phyloP scores from a whole-genome alignment of 1,140 invertebrate genomes.

The Stegodyphus dumicola region DNA sequence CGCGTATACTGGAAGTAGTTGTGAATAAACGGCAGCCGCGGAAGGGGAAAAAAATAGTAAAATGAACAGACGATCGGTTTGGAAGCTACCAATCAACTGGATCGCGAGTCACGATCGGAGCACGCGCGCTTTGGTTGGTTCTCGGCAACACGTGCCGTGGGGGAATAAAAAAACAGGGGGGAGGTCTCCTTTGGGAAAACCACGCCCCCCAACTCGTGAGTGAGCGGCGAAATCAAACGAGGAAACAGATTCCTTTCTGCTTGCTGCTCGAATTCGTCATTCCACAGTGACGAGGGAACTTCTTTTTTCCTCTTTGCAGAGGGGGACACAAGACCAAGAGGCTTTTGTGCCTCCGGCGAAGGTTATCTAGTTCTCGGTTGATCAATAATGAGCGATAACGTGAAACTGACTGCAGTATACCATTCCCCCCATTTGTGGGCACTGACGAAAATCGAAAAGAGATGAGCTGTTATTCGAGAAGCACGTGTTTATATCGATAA shows the following conservation, averaged over 20 bases:
- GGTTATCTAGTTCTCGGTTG: not conserved
- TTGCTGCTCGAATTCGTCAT: not conserved
- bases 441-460: too few species aligned
- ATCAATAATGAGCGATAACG: conserved; percentile 4
- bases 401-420: not conserved
- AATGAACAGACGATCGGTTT: not conserved
- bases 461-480: too few species aligned
- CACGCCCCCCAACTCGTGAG: not conserved
- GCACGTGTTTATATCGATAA: too few species aligned
- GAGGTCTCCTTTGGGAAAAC: not conserved
- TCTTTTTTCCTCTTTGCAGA: not conserved
- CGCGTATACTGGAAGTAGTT: not conserved
- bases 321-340: not conserved
- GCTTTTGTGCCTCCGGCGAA: not conserved
- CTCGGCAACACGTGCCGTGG: conserved; percentile 8
- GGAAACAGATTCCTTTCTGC: not conserved
- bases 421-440: not conserved
- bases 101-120: conserved; percentile 1
- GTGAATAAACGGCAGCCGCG: not conserved
- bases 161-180: conserved; percentile 9
- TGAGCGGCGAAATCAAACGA: not conserved
- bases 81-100: conserved; percentile 12
- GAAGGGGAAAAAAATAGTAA: not conserved
- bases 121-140: conserved; percentile 4
- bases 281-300: not conserved